A percentile compares a stretch with the other conserved stretches of the same genome.
Conservation (phyloP, 1,140 invertebrate genomes). For the Odontomachus brunneus region DNA sequence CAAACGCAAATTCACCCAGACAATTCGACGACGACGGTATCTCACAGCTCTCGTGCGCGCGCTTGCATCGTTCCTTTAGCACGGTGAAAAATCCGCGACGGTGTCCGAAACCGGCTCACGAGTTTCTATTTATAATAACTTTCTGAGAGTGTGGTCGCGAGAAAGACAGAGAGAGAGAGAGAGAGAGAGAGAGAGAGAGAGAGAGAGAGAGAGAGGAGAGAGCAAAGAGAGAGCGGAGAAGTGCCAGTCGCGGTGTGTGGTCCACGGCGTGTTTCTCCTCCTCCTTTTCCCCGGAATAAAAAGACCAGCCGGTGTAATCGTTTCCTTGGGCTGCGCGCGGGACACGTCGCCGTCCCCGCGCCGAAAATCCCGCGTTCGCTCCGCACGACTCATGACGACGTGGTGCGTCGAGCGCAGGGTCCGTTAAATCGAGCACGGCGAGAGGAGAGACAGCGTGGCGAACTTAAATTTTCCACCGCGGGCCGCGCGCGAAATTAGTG, state of each 20-base stretch:
- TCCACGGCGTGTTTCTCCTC: conserved; percentile 22
- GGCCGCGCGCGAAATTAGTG: conserved; percentile 72
- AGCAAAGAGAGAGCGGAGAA: neutral
- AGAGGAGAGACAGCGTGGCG: conserved; percentile 46
- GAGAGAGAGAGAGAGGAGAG: too few relatives aligned
- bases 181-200: neutral
- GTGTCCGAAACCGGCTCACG: conserved; percentile 31
- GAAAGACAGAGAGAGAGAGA: neutral
- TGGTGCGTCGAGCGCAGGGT: too few relatives aligned
- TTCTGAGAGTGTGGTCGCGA: conserved; percentile 23
- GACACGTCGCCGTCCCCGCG: conserved; percentile 47
- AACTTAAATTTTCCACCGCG: conserved; percentile 76
- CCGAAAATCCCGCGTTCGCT: conserved; percentile 54
- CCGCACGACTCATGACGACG: conserved; percentile 33
- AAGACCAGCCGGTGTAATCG: conserved; percentile 57
- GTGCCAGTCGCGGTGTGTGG: conserved; percentile 58
- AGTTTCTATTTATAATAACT: conserved; percentile 54
- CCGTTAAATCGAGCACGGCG: too few relatives aligned
- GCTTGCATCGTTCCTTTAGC: neutral
- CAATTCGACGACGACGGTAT: conserved; percentile 19
- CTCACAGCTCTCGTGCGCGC: neutral
- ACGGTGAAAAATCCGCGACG: conserved; percentile 28
- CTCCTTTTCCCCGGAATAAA: conserved; percentile 28
- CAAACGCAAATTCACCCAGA: conserved; percentile 25
- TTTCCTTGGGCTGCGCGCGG: neutral